Evolutionary conservation across 2,113 vertebrate species (phyloP).

Genomic region (Recurvirostra avosetta): DNA sequence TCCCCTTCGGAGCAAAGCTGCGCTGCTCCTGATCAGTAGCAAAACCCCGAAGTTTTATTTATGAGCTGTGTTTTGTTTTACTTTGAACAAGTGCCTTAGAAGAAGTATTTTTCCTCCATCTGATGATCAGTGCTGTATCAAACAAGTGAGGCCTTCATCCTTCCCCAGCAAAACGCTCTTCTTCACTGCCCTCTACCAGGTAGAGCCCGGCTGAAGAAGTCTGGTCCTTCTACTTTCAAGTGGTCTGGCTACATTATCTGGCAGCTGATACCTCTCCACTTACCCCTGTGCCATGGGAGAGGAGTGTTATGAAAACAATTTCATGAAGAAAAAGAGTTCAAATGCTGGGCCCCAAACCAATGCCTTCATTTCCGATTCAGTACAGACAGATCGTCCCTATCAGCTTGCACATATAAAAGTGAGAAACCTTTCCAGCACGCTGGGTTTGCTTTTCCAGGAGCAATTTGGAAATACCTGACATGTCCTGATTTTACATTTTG

Average conservation of each 20-base stretch:
- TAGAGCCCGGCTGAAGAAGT: slow-evolving; percentile 1
- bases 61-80: slow-evolving; percentile 53
- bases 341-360: not conserved
- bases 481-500: not conserved
- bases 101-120: slow-evolving; percentile 65
- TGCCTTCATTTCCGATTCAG: not conserved
- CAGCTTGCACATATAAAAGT: not conserved
- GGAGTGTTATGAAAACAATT: not conserved
- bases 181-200: not conserved
- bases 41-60: slow-evolving; percentile 9
- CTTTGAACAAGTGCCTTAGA: slow-evolving; percentile 94
- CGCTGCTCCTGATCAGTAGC: not conserved
- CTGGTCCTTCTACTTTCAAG: slow-evolving; percentile 40
- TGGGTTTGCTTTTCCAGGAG: not conserved
- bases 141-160: slow-evolving; percentile 65
- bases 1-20: slow-evolving; percentile 6
- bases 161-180: not conserved
- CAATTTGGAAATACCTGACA: not conserved
- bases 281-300: not conserved
- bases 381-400: not conserved
- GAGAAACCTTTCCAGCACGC: not conserved
- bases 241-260: slow-evolving; percentile 36
- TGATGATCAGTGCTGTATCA: slow-evolving; percentile 64
- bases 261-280: not conserved
- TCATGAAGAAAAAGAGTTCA: not conserved